Percentiles rank a stretch among this genome's conserved stretches.
Evolutionary conservation across 2,797 vertebrate species (phyloP).

Genomic region (Malurus splendens): DNA sequence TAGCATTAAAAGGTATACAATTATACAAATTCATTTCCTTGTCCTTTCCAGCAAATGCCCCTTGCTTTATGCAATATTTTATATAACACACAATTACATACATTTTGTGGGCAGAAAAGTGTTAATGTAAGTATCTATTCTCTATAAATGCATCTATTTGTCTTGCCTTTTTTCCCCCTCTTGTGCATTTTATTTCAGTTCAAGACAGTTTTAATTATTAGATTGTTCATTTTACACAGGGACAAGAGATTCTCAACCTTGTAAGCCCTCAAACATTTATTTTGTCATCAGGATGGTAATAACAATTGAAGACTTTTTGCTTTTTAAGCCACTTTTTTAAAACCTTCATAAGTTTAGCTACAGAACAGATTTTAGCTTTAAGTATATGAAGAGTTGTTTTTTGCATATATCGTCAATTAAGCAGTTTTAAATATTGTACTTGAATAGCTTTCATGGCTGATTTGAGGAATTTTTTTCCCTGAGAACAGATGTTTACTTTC

Average conservation of each 20-base stretch:
- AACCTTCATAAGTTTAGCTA: neutral
- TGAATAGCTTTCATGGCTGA: neutral
- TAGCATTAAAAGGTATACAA: neutral
- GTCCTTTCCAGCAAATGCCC: neutral
- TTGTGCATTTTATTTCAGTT: neutral
- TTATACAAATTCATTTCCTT: neutral
- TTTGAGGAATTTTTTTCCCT: neutral
- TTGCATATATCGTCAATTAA: neutral
- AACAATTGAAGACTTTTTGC: neutral
- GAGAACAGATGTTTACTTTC: neutral
- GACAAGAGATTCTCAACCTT: neutral
- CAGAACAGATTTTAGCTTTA: neutral
- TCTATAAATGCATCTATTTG: neutral
- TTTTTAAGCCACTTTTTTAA: neutral
- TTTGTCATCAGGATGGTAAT: neutral
- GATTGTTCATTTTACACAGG: neutral
- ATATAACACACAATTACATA: accelerated
- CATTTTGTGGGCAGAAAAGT: neutral
- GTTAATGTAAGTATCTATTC: neutral
- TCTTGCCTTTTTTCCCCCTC: neutral
- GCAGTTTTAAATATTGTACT: neutral
- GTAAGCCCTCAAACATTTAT: neutral
- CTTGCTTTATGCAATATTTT: neutral
- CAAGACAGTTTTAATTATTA: neutral
- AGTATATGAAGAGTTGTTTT: neutral